Evolutionary conservation across 2,113 vertebrate species (phyloP).

Genomic region (Rostratula benghalensis): DNA sequence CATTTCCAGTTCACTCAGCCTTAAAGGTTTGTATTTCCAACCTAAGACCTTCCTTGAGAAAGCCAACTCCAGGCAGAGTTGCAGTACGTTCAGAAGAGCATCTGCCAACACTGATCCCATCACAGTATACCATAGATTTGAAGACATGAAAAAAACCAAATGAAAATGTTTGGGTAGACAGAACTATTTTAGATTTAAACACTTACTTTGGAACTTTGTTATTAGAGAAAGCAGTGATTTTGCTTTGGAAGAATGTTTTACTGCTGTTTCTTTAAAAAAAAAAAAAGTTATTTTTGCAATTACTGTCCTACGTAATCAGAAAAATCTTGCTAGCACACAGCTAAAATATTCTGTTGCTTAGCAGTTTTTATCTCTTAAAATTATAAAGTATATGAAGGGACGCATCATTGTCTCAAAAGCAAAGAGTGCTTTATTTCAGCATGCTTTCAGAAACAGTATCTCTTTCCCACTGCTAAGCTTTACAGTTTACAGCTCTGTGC

Average conservation of each 20-base stretch:
- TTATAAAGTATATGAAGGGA: background rate
- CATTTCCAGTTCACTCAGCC: background rate
- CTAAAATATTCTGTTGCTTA: background rate
- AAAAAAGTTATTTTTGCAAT: background rate
- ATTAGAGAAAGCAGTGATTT: background rate
- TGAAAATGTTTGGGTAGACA: background rate
- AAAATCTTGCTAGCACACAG: background rate
- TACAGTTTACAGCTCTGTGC: background rate
- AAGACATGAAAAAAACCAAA: background rate
- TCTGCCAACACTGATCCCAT: background rate
- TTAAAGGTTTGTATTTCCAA: background rate
- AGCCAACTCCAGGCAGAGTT: background rate
- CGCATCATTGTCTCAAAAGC: background rate
- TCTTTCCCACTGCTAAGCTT: background rate
- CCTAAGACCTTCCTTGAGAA: background rate
- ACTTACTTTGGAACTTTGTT: background rate
- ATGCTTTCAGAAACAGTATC: slow-evolving; percentile 11
- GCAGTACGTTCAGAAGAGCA: accelerated
- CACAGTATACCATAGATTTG: no score
- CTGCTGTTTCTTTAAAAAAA: background rate
- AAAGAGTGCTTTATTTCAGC: background rate
- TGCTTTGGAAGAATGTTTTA: background rate
- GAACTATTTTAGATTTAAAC: background rate
- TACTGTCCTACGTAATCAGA: background rate
- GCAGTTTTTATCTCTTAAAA: background rate